A percentile compares a stretch with the other conserved stretches of the same genome.
Conservation (phyloP, 1,140 invertebrate genomes). For the Camponotus floridanus region DNA sequence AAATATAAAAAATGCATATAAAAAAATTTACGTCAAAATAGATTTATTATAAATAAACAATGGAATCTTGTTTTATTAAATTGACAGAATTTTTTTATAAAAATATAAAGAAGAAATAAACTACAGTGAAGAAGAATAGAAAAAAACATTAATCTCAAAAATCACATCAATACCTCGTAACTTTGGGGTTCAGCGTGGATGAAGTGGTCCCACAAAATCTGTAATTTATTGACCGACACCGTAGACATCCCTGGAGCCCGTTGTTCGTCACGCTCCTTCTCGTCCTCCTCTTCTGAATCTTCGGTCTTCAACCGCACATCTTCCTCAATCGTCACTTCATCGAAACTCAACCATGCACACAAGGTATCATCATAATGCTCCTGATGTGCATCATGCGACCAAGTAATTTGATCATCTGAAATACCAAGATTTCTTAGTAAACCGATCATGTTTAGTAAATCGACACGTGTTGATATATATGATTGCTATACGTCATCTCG, state of each 20-base stretch:
- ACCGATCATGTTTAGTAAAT: neutral
- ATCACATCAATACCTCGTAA: slow-evolving; percentile 85
- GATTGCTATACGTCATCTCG: neutral
- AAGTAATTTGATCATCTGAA: slow-evolving; percentile 69
- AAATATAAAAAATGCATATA: neutral
- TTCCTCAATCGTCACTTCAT: slow-evolving; percentile 67
- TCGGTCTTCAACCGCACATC: slow-evolving; percentile 65
- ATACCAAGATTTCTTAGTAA: slow-evolving; percentile 52
- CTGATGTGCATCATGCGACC: slow-evolving; percentile 32
- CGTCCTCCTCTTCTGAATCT: slow-evolving; percentile 71
- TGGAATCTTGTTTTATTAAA: neutral
- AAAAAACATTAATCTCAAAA: neutral
- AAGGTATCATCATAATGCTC: slow-evolving; percentile 50
- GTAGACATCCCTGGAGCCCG: slow-evolving; percentile 69
- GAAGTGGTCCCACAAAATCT: slow-evolving; percentile 87
- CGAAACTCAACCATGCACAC: slow-evolving; percentile 66
- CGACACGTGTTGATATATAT: neutral
- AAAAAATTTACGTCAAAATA: slow-evolving; percentile 1
- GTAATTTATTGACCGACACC: slow-evolving; percentile 76
- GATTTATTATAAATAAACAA: neutral
- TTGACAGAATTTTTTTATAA: too few relatives aligned
- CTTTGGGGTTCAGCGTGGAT: slow-evolving; percentile 88
- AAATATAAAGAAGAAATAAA: neutral
- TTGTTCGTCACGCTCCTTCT: slow-evolving; percentile 62
- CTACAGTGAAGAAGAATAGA: neutral